These are phyloP conservation scores for Paraplagusia blochii DNA, from an alignment of 2,113 vertebrate genomes.

Conservation along the genomic window DNA sequence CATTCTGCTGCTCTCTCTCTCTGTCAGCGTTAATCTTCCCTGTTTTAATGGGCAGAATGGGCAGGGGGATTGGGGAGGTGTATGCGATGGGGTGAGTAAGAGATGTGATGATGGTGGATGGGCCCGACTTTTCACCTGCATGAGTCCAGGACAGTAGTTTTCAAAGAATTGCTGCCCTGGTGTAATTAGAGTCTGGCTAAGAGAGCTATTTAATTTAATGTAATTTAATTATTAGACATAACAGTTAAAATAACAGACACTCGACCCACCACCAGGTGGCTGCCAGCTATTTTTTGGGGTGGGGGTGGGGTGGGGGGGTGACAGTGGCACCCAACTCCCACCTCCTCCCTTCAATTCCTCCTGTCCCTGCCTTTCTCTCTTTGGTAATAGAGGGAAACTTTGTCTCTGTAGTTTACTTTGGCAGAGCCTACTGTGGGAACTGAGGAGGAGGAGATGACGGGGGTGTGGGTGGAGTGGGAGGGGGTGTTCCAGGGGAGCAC, in stretches of 20 bases:
- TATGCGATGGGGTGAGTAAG: no score
- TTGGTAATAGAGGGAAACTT: conserved; percentile 69
- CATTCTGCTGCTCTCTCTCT: no score
- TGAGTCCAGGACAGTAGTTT: conserved; percentile 40
- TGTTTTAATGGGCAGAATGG: no score
- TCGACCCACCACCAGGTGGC: conserved; percentile 79
- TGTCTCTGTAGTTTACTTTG: conserved; percentile 75
- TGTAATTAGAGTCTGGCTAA: conserved; percentile 66
- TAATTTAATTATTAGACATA: no score
- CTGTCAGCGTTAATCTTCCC: no score
- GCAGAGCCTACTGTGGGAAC: conserved; percentile 79
- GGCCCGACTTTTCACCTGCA: conserved; percentile 60
- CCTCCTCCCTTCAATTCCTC: conserved; percentile 8
- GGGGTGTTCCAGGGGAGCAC: conserved; percentile 51
- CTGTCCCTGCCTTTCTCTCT: conserved; percentile 18
- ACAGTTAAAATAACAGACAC: conserved; percentile 77
- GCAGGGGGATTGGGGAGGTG: no score
- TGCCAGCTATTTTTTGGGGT: conserved; percentile 75
- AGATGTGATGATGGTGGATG: no score
- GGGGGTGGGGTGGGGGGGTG: no score
- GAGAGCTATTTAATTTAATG: no score
- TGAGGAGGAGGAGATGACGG: no score
- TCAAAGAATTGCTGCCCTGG: conserved; percentile 49
- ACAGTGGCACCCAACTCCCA: no score
- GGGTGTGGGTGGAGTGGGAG: conserved; percentile 58